Percentiles rank a stretch among this genome's conserved stretches.
Evolutionary conservation across 1,140 invertebrate genomes (phyloP).

Genomic region (Diachasmimorpha longicaudata): DNA sequence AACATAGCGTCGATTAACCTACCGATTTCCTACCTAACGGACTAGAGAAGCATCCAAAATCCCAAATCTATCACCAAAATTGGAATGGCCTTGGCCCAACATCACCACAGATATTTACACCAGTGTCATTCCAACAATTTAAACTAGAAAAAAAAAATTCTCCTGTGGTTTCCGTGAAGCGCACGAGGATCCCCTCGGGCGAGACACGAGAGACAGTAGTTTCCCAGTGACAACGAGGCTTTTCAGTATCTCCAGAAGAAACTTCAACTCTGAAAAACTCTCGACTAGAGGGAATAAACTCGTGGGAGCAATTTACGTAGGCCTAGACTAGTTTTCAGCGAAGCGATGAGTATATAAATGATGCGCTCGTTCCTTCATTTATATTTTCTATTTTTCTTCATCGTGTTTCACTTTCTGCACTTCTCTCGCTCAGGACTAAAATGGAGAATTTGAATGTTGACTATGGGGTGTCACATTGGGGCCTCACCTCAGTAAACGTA

Average conservation of each 20-base stretch:
- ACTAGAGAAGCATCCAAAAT: not conserved
- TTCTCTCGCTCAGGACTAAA: not conserved
- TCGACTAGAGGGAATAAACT: not conserved
- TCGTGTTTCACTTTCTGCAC: not conserved
- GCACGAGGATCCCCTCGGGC: not conserved
- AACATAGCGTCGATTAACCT: not conserved
- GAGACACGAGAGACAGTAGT: not conserved
- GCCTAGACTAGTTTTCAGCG: constrained; percentile 12
- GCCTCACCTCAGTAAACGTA: constrained; percentile 34
- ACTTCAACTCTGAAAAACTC: not conserved
- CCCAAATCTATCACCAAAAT: no score
- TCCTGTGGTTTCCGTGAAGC: not conserved
- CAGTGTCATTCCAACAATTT: not conserved
- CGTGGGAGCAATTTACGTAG: constrained; percentile 16
- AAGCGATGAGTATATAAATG: not conserved
- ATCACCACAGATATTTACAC: not conserved
- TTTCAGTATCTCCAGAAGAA: not conserved
- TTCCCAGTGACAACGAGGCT: not conserved
- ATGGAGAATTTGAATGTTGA: not conserved
- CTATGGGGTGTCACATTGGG: not conserved
- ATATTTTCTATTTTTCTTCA: not conserved
- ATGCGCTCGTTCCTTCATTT: not conserved
- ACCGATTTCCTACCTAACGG: not conserved
- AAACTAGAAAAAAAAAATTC: not conserved
- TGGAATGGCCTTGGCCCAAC: not conserved